These are phyloP conservation scores for Urocynchramus pylzowi DNA, from an alignment of 2,113 vertebrate species.

Conservation along the genomic window DNA sequence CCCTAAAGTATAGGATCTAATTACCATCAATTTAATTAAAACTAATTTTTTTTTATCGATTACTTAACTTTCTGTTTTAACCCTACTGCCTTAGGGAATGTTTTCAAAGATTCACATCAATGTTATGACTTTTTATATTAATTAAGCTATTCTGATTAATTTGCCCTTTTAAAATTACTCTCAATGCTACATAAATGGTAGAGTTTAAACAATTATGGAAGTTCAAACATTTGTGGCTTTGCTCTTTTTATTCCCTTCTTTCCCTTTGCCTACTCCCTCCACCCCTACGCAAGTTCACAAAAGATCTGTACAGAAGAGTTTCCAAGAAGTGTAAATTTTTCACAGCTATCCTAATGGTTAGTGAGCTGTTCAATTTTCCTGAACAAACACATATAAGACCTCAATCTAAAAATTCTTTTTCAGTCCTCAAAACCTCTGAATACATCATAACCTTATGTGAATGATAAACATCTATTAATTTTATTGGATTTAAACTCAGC, in stretches of 20 bases:
- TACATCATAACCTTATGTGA: background rate
- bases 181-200: background rate
- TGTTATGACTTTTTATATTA: slow-evolving; percentile 18
- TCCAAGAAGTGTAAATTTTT: background rate
- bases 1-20: background rate
- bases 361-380: background rate
- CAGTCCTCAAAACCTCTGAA: background rate
- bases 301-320: background rate
- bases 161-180: background rate
- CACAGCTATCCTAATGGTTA: background rate
- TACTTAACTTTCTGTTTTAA: slow-evolving; percentile 2
- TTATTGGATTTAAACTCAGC: background rate
- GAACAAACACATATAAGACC: background rate
- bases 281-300: background rate
- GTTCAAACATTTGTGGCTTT: background rate
- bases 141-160: slow-evolving; percentile 30
- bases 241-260: background rate
- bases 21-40: slow-evolving; percentile 45
- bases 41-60: slow-evolving; percentile 39
- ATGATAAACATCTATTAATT: background rate
- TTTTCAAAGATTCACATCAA: background rate
- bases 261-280: background rate
- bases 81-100: background rate
- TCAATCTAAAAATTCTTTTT: background rate
- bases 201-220: background rate